Evolutionary conservation across 1,140 invertebrate species (phyloP), one percentile per base, ranked within the genome.

Genomic region (Drosophila oshimai): DNA sequence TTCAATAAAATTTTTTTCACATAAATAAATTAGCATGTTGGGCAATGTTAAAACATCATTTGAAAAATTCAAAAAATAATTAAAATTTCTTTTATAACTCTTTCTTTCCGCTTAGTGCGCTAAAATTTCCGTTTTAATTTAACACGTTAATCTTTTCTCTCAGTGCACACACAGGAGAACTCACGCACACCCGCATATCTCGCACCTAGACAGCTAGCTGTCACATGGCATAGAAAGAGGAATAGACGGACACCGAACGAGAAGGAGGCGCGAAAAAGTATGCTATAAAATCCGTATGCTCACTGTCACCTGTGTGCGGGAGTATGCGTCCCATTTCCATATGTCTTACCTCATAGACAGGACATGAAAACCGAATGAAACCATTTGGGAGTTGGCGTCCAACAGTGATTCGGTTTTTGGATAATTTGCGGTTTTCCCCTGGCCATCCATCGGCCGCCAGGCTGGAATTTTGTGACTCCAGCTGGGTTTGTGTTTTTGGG

Each of bases 241-340:
- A 55, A 70, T 58, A 57, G 51, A 49, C 42, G 20, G 26, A 24
- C 29, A 33, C n/a, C 20, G 20, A 28, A 5, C 36, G 36, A 2
- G 61, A 53, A 26, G 47, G 44, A 49, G 41, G 50, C 79, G 64
- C 79, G 54, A 41, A 86, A 84, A 84, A 86, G 65, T 79, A 64
- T 79, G 80, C 79, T 84, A 86, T 67, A 54, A 78, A 83, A 83
- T 65, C 46, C 60, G 64, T 57, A 61, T 84, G 58, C 36, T 41
- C n/a, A 7, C n/a, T 36, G 29, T 71, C 60, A 65, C 60, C 49
- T 64, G 28, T 64, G 28, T 33, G 17, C 39, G 17, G 26, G 7
- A 42, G 18, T 37, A 31, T 20, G 44, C 9, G 10, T 18, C 15
- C 24, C 28, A 44, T 42, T 41, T 42, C 7, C 53, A 41, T 33